Conservation (phyloP, 2,888 invertebrate genomes). For the Drosophila histrio region DNA sequence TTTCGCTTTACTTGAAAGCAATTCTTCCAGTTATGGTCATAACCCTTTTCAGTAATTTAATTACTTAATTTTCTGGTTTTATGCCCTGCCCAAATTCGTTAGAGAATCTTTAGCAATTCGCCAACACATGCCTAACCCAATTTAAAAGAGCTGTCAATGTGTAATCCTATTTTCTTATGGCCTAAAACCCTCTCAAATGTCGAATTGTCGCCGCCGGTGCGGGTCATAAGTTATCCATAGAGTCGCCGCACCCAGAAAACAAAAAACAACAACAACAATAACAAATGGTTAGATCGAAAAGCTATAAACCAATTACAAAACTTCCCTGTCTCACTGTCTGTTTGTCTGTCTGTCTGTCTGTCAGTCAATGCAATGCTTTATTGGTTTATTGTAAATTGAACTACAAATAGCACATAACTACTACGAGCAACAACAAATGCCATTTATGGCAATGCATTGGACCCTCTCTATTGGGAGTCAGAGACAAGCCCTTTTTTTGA, state of each 20-base stretch:
- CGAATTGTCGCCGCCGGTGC: conserved; percentile 39
- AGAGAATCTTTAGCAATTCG: conserved; percentile 47
- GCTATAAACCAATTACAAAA: conserved; percentile 73
- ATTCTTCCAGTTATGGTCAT: conserved; percentile 31
- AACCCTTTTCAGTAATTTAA: conserved; percentile 32
- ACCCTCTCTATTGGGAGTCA: background rate
- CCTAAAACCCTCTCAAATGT: conserved; percentile 39
- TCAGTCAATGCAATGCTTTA: conserved; percentile 55
- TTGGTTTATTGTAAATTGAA: conserved; percentile 67
- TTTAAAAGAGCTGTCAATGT: conserved; percentile 53
- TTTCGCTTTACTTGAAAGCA: conserved; percentile 9
- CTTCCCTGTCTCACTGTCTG: conserved; percentile 31
- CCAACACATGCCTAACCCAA: conserved; percentile 50
- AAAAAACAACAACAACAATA: background rate
- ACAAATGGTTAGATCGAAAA: conserved; percentile 25
- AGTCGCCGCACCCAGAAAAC: conserved; percentile 54
- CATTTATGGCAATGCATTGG: conserved; percentile 66
- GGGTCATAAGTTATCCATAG: conserved; percentile 53
- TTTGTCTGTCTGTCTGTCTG: conserved; percentile 14
- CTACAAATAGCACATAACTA: conserved; percentile 53
- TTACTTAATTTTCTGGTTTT: conserved; percentile 33
- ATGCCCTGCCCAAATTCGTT: conserved; percentile 40
- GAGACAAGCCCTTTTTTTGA: conserved; percentile 72
- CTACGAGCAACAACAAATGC: conserved; percentile 38
- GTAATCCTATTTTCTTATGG: conserved; percentile 62